phyloP scores from a whole-genome alignment of 2,113 vertebrate genomes.

The Rattus rattus region DNA sequence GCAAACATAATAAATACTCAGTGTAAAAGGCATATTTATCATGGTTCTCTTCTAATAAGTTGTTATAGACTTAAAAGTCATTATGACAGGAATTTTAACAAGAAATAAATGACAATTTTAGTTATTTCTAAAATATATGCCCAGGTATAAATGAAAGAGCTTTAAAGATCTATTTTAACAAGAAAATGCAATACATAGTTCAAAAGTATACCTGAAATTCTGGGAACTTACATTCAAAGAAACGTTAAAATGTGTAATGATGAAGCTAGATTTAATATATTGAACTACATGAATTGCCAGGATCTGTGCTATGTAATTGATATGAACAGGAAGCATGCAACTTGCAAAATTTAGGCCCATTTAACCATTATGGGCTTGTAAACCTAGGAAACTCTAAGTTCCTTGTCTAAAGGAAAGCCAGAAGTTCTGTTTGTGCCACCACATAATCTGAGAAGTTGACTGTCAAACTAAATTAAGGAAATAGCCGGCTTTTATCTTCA shows the following conservation, averaged over 20 bases:
- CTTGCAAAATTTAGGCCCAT: background rate
- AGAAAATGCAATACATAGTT: background rate
- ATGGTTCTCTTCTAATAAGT: conserved; percentile 22
- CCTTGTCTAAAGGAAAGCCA: background rate
- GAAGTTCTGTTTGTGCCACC: background rate
- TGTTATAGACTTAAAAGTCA: conserved; percentile 52
- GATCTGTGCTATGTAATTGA: background rate
- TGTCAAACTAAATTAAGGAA: background rate
- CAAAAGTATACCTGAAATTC: conserved; percentile 5
- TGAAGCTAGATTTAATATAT: background rate
- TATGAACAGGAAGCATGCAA: background rate
- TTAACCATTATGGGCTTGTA: conserved; percentile 34
- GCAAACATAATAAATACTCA: conserved; percentile 81
- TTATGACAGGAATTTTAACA: conserved; percentile 17
- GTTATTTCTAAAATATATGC: background rate
- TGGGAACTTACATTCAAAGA: conserved; percentile 2
- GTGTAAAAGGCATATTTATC: conserved; percentile 66
- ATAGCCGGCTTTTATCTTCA: background rate
- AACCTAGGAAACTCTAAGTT: background rate
- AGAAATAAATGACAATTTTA: conserved; percentile 16
- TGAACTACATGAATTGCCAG: background rate
- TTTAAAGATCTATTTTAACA: conserved; percentile 8
- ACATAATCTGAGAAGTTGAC: background rate
- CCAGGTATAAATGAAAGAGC: background rate
- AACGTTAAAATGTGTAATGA: background rate